Conservation (phyloP, 2,797 vertebrate genomes). For the Xiphophorus birchmanni region DNA sequence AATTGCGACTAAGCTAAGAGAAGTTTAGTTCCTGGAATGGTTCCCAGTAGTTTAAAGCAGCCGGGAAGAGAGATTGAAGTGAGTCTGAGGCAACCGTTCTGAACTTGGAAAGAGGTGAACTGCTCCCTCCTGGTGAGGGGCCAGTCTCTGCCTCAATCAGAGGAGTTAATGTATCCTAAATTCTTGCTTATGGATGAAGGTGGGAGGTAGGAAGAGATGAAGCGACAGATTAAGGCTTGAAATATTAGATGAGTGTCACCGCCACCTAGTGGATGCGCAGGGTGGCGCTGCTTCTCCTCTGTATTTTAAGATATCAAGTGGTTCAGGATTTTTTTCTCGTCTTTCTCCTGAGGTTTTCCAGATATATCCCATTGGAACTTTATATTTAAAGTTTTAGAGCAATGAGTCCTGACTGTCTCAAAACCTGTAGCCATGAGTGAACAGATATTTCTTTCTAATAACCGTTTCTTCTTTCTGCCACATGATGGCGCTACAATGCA, state of each 20-base stretch:
- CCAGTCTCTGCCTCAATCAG: neutral
- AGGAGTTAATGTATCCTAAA: neutral
- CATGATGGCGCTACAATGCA: conserved; percentile 35
- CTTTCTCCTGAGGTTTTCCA: neutral
- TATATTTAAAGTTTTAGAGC: neutral
- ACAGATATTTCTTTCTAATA: neutral
- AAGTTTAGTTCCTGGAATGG: no score
- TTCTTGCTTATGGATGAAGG: neutral
- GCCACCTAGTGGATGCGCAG: neutral
- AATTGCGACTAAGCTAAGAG: neutral
- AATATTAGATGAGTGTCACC: neutral
- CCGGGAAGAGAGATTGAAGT: neutral
- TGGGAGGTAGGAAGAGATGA: neutral
- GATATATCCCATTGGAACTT: neutral
- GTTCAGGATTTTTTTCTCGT: neutral
- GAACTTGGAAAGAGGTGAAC: neutral
- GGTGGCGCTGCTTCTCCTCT: no score
- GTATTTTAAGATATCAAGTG: neutral
- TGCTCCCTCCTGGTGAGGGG: neutral
- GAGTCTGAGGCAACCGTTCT: neutral
- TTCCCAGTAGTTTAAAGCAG: neutral
- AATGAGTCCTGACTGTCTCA: neutral
- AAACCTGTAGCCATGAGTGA: neutral
- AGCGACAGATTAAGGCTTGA: no score
- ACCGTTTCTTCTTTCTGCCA: conserved; percentile 21